A percentile compares a stretch with the other conserved stretches of the same genome.
Evolutionary conservation across 2,888 invertebrate species (phyloP).

Genomic region (Scaptomyza flava): DNA sequence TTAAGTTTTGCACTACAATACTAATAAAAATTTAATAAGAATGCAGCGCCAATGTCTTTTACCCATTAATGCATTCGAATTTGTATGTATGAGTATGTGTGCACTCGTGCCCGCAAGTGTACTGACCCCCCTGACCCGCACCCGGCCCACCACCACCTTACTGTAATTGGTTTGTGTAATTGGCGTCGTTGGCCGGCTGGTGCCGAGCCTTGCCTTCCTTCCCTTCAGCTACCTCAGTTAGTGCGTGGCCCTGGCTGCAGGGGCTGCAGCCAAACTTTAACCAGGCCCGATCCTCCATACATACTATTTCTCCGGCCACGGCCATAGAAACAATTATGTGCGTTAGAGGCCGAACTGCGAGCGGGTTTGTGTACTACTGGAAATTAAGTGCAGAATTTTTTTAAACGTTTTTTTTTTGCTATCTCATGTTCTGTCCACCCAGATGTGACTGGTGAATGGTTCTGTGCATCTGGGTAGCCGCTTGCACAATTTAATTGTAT

Average conservation of each 20-base stretch:
- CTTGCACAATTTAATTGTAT: conserved; percentile 67
- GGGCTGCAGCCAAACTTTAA: conserved; percentile 13
- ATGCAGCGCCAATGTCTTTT: conserved; percentile 24
- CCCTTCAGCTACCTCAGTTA: neutral
- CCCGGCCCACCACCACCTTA: conserved; percentile 16
- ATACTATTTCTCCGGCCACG: conserved; percentile 17
- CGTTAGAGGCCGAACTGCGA: conserved; percentile 56
- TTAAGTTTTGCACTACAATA: conserved; percentile 26
- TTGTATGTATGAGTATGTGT: conserved; percentile 4
- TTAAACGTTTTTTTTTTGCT: conserved; percentile 23
- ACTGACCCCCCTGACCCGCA: conserved; percentile 22
- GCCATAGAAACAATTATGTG: conserved; percentile 75
- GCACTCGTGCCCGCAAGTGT: conserved; percentile 59
- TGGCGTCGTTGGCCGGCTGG: conserved; percentile 75
- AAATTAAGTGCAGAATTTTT: conserved; percentile 72
- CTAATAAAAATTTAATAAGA: conserved; percentile 68
- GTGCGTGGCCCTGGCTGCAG: conserved; percentile 5
- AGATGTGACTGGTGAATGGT: neutral
- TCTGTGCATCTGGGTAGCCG: conserved; percentile 3
- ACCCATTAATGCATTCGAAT: conserved; percentile 14
- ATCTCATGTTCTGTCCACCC: conserved; percentile 2
- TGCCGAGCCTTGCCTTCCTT: conserved; percentile 35
- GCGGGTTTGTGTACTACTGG: conserved; percentile 58
- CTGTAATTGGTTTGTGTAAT: conserved; percentile 81
- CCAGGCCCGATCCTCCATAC: conserved; percentile 9